Percentiles rank a stretch among this genome's conserved stretches.
phyloP scores from a whole-genome alignment of 2,113 vertebrate species.

The Saguinus midas region DNA sequence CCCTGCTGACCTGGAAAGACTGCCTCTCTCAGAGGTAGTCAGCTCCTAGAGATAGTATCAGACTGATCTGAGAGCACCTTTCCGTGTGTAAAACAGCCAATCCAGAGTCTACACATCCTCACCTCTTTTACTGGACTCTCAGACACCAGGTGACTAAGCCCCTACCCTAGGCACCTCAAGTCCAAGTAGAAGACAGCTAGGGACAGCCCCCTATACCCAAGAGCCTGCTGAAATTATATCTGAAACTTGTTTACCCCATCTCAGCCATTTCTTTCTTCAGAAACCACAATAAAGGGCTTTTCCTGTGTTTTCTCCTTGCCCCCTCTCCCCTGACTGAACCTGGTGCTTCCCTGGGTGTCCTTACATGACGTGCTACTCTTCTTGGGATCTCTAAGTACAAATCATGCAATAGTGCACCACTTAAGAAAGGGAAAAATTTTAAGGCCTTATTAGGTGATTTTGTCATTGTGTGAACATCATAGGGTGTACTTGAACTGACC shows the following conservation, averaged over 20 bases:
- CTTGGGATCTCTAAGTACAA: not conserved
- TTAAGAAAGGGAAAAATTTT: not conserved
- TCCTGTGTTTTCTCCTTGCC: too few relatives aligned
- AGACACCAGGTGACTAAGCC: not conserved
- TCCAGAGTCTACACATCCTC: not conserved
- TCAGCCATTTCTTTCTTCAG: not conserved
- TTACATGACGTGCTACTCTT: accelerated
- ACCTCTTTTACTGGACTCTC: not conserved
- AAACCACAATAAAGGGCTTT: not conserved
- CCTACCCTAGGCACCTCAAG: too few relatives aligned
- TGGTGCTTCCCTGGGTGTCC: accelerated
- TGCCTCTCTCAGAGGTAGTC: accelerated
- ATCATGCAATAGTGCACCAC: not conserved
- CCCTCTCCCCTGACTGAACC: not conserved
- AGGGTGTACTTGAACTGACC: not conserved
- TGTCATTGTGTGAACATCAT: not conserved
- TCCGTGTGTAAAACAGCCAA: not conserved
- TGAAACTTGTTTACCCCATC: not conserved
- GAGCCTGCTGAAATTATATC: not conserved
- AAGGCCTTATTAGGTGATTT: not conserved
- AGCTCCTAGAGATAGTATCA: not conserved
- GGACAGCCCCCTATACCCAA: not conserved
- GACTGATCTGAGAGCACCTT: not conserved
- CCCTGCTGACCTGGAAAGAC: not conserved
- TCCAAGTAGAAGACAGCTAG: not conserved